Conservation (phyloP, 2,113 vertebrate species). For the Prunella fulvescens region DNA sequence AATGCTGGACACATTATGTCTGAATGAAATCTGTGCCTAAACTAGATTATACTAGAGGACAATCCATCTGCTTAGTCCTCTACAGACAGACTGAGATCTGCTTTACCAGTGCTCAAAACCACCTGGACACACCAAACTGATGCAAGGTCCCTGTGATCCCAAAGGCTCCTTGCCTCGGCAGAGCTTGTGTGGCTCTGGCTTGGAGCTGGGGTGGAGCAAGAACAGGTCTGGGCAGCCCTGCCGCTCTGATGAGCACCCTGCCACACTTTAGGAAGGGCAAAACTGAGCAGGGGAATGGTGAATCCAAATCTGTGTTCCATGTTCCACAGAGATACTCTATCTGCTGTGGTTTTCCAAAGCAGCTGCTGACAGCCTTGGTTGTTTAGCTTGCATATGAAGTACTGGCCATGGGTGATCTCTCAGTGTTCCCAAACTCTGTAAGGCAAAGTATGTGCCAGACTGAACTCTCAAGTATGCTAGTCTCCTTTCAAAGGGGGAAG, state of each 20-base stretch:
- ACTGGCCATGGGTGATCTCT: no score
- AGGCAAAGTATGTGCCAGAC: not conserved
- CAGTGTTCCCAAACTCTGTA: not conserved
- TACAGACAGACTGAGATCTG: not conserved
- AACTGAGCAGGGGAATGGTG: not conserved
- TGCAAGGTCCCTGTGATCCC: not conserved
- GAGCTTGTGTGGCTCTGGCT: not conserved
- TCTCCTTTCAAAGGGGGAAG: not conserved
- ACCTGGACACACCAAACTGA: not conserved
- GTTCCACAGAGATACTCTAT: not conserved
- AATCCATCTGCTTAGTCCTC: not conserved
- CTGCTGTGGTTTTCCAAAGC: not conserved
- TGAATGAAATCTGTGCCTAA: not conserved
- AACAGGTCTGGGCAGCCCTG: not conserved
- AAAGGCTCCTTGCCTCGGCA: not conserved
- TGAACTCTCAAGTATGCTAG: not conserved
- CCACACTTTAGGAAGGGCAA: not conserved
- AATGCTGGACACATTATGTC: not conserved
- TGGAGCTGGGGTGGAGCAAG: not conserved
- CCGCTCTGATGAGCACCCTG: not conserved
- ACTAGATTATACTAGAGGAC: not conserved
- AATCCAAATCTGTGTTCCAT: not conserved
- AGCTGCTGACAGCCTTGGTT: not conserved
- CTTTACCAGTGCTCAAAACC: not conserved
- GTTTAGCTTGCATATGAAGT: not conserved